Evolutionary conservation across 64 coral and sea anemone genomes (phyloP), one percentile per base, ranked within the genome.

Genomic region (Actinia equina): DNA sequence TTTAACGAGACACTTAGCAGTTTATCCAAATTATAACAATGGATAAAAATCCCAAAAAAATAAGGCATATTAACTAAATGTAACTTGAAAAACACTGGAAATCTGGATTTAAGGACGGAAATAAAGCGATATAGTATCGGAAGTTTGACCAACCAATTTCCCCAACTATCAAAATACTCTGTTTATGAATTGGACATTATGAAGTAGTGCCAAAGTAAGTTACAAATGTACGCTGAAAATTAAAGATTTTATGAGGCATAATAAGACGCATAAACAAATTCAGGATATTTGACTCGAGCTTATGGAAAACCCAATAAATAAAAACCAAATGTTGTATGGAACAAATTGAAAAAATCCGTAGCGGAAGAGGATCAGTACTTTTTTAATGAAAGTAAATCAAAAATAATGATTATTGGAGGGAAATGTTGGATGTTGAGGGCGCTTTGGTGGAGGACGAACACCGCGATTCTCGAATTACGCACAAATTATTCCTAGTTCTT

Each of bases 261-360:
- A 74, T 74, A 74, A 74, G 69, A 4, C 69, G 14, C 69, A 30
- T 30, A 74, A 74, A 74, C 26, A 42, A 30, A 20, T 23, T 14
- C 69, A 74, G 25, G 69, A 74, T 74, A 26, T 74, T 42, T 74
- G 23, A 41, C 69, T 74, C 69, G 41, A 26, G 69, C 27, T 42
- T 30, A 74, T 71, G 69, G 69, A 74, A 74, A 74, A 74, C 69
- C 69, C 69, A 74, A 74, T 74, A 74, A 74, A 41, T 37, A 37
- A 42, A 2, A 74, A 1, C 22, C 5, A 20, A 74, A 74, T 41
- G n/a, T 74, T 74, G 41, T 74, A 74, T 41, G 41, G 69, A 14
- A 74, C 69, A 74, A 74, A 74, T 74, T 74, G 63, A 12, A 74
- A 74, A 74, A 74, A 74, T 74, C 69, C 23, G 26, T 13, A 12